Conservation (phyloP, 2,113 vertebrate species). For the Centropristis striata region DNA sequence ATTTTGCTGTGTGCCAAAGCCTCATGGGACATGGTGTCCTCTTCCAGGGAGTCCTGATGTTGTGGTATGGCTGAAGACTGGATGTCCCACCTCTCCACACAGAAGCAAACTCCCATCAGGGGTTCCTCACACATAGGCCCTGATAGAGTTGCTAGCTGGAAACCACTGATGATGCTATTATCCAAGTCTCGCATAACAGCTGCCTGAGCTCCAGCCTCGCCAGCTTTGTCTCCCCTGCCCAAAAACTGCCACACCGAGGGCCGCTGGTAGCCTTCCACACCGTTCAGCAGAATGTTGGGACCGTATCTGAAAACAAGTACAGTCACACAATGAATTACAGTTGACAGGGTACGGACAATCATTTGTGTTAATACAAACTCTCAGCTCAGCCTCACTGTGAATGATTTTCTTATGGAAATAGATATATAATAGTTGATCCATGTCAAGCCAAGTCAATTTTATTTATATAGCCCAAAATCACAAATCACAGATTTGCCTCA, state of each 20-base stretch:
- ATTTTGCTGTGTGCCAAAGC: not conserved
- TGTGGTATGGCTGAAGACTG: constrained; percentile 61
- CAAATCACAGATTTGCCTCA: no score
- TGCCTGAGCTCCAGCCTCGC: constrained; percentile 66
- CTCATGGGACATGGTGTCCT: constrained; percentile 15
- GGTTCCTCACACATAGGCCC: constrained; percentile 99
- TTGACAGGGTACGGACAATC: not conserved
- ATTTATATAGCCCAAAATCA: no score
- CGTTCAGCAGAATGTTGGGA: constrained; percentile 94
- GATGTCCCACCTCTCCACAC: constrained; percentile 92
- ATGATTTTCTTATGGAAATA: not conserved
- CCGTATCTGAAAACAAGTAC: constrained; percentile 85
- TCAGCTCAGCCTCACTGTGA: not conserved
- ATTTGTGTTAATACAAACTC: not conserved
- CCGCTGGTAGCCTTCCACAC: constrained; percentile 86
- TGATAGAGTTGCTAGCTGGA: constrained; percentile 93
- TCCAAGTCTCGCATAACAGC: constrained; percentile 86
- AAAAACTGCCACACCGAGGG: constrained; percentile 92
- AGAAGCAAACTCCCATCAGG: constrained; percentile 97
- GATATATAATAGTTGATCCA: not conserved
- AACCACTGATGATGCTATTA: constrained; percentile 95
- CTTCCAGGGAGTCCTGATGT: constrained; percentile 61
- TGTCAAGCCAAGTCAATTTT: not conserved
- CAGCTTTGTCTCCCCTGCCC: constrained; percentile 35
- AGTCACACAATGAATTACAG: not conserved